Percentiles rank a stretch among this genome's conserved stretches.
These are phyloP conservation scores for Acanthornis magna DNA, from an alignment of 2,797 vertebrate genomes.

Conservation along the genomic window DNA sequence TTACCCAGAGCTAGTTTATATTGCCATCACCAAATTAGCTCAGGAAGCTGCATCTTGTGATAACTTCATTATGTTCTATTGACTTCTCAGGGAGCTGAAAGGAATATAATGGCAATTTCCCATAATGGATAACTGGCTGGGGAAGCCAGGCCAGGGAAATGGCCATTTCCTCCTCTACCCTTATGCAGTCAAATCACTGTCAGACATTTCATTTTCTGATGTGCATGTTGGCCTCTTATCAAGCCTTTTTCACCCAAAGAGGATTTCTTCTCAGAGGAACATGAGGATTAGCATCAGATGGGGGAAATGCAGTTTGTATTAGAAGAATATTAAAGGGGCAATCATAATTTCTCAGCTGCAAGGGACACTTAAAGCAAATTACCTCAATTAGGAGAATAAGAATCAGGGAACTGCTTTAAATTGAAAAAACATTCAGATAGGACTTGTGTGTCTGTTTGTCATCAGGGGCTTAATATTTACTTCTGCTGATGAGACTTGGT, in stretches of 20 bases:
- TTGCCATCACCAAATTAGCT: slow-evolving; percentile 26
- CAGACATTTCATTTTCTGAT: neutral
- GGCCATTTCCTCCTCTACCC: neutral
- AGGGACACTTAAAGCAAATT: slow-evolving; percentile 58
- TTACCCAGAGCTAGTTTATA: neutral
- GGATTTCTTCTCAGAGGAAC: neutral
- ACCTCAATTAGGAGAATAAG: slow-evolving; percentile 49
- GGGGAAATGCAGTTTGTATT: neutral
- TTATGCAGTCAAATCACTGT: neutral
- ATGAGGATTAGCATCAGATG: neutral
- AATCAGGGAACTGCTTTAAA: slow-evolving; percentile 24
- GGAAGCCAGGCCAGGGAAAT: neutral
- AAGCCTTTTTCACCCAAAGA: neutral
- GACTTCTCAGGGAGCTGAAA: slow-evolving; percentile 21
- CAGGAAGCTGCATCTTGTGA: slow-evolving; percentile 26
- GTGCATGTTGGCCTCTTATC: neutral
- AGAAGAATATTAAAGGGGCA: slow-evolving; percentile 46
- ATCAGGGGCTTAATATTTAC: slow-evolving; percentile 76
- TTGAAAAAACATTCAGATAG: neutral
- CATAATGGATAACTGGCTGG: neutral
- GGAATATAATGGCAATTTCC: slow-evolving; percentile 7
- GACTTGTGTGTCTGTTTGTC: slow-evolving; percentile 60
- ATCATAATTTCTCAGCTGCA: slow-evolving; percentile 36
- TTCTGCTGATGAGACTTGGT: slow-evolving; percentile 78
- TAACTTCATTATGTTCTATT: slow-evolving; percentile 37